These are phyloP conservation scores for Drosophila monieri DNA, from an alignment of 2,888 invertebrate species.

Conservation along the genomic window DNA sequence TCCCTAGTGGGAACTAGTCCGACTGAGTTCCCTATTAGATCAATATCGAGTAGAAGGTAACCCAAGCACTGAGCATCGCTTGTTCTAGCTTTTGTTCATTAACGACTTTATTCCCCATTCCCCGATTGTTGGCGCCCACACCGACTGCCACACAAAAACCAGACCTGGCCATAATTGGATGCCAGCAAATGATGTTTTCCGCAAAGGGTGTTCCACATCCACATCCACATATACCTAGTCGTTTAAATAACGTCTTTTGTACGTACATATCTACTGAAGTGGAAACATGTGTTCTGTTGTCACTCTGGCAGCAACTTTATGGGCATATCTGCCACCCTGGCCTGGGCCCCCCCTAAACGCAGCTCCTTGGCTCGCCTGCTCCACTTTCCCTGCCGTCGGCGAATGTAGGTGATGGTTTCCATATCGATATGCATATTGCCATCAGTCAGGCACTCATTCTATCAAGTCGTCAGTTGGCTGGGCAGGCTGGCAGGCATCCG, in stretches of 20 bases:
- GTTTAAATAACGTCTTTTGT: constrained; percentile 9
- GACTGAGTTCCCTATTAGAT: not conserved
- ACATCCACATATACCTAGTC: constrained; percentile 11
- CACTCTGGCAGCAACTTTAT: constrained; percentile 34
- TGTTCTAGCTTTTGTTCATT: not conserved
- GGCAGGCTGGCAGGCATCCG: constrained; percentile 18
- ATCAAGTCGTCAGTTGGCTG: constrained; percentile 46
- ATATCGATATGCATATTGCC: constrained; percentile 67
- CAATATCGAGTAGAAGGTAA: not conserved
- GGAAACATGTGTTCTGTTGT: constrained; percentile 29
- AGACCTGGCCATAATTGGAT: constrained; percentile 67
- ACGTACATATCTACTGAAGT: constrained; percentile 17
- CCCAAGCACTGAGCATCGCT: constrained; percentile 9
- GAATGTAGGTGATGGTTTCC: constrained; percentile 55
- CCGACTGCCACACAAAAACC: constrained; percentile 24
- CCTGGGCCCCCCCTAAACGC: constrained; percentile 3
- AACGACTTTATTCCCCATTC: constrained; percentile 25
- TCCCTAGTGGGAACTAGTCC: not conserved
- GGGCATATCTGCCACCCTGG: constrained; percentile 8
- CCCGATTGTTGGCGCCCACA: constrained; percentile 57
- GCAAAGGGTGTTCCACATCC: constrained; percentile 52
- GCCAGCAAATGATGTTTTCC: constrained; percentile 65
- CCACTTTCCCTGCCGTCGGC: constrained; percentile 46
- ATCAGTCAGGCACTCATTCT: constrained; percentile 55
- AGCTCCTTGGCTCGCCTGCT: constrained; percentile 51